A percentile compares a stretch with the other conserved stretches of the same genome.
phyloP scores from a whole-genome alignment of 2,888 invertebrate species.

The Tetragnatha montana region DNA sequence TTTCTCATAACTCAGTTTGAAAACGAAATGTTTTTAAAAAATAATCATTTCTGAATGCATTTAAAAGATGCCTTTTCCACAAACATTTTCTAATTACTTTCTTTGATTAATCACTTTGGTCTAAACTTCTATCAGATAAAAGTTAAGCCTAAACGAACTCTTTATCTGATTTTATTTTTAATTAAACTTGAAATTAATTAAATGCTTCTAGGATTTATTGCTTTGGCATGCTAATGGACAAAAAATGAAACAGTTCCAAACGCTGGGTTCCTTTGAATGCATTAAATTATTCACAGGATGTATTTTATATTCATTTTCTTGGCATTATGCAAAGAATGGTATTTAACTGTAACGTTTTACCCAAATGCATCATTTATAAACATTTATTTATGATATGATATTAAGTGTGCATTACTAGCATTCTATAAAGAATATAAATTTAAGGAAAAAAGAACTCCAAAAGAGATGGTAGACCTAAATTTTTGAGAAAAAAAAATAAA shows the following conservation, averaged over 20 bases:
- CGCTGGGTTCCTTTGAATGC: background rate
- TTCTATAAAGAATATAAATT: background rate
- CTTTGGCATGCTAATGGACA: background rate
- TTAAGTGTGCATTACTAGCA: background rate
- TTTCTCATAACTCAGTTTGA: slow-evolving; percentile 19
- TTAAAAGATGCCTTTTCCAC: slow-evolving; percentile 26
- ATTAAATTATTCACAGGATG: background rate
- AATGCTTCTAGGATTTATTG: slow-evolving; percentile 37
- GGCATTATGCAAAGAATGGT: too few species aligned
- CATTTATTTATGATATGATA: slow-evolving; percentile 24
- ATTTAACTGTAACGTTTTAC: background rate
- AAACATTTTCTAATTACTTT: slow-evolving; percentile 51
- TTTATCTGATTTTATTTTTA: slow-evolving; percentile 39
- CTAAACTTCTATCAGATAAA: slow-evolving; percentile 42
- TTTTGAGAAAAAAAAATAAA: too few species aligned
- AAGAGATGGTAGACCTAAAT: too few species aligned
- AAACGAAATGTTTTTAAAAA: background rate
- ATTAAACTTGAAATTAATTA: slow-evolving; percentile 52
- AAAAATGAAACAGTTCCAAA: background rate
- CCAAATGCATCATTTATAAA: background rate
- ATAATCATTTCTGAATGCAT: slow-evolving; percentile 28
- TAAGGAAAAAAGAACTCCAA: too few species aligned
- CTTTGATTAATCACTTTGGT: slow-evolving; percentile 32
- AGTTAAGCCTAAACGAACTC: slow-evolving; percentile 22
- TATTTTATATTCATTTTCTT: too few species aligned